Percentiles rank a stretch among this genome's conserved stretches.
Conservation (phyloP, 2,888 invertebrate genomes). For the Cantharis lateralis region DNA sequence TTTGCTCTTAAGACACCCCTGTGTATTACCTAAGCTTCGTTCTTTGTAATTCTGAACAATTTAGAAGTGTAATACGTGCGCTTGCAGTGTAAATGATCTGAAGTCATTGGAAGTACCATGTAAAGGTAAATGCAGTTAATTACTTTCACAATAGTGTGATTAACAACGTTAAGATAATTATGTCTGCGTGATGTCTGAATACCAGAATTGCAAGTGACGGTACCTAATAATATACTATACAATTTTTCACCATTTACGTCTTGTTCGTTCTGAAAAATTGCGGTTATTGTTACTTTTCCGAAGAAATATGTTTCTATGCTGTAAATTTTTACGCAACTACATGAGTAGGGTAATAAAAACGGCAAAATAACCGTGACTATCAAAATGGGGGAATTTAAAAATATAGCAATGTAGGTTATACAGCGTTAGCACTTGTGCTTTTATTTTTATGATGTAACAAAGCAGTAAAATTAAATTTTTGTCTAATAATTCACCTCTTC, state of each 20-base stretch:
- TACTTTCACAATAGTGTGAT: background rate
- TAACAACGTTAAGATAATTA: background rate
- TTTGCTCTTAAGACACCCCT: background rate
- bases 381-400: background rate
- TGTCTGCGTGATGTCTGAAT: background rate
- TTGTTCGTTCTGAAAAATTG: background rate
- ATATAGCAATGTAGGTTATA: background rate
- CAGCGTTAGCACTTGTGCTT: background rate
- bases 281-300: background rate
- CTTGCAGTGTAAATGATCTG: background rate
- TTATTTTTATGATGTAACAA: background rate
- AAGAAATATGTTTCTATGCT: background rate
- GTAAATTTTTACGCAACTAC: background rate
- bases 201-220: background rate
- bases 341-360: background rate
- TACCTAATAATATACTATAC: background rate
- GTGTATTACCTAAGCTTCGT: background rate
- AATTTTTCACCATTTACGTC: background rate
- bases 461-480: background rate
- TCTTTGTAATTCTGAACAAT: background rate
- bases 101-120: background rate
- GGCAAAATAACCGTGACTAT: background rate
- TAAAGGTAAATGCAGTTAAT: background rate
- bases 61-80: background rate
- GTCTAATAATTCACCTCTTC: background rate